phyloP scores from a whole-genome alignment of 2,888 invertebrate genomes.

The Mythimna albipuncta region DNA sequence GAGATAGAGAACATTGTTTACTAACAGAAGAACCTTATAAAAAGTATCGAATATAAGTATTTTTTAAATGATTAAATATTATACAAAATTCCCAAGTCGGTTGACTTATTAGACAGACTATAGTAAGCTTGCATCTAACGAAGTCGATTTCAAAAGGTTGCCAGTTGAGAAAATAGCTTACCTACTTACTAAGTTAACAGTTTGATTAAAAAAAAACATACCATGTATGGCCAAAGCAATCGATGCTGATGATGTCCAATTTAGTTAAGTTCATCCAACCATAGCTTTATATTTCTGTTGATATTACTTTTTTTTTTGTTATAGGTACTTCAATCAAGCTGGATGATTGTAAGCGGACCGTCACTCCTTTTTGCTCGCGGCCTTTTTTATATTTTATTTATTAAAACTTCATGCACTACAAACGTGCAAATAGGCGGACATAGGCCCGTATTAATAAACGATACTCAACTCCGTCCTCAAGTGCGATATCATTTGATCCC shows the following conservation, averaged over 20 bases:
- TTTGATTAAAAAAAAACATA: slow-evolving; percentile 1
- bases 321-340: slow-evolving; percentile 4
- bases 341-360: neutral
- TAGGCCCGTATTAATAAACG: too few relatives aligned
- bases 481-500: too few relatives aligned
- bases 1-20: too few relatives aligned
- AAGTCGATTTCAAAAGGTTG: slow-evolving; percentile 31
- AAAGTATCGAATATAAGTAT: too few relatives aligned
- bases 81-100: too few relatives aligned
- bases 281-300: neutral
- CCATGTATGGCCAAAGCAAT: neutral
- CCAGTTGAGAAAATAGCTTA: slow-evolving; percentile 32
- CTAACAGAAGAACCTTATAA: too few relatives aligned
- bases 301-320: slow-evolving; percentile 15
- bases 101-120: too few relatives aligned
- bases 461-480: too few relatives aligned
- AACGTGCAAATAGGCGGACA: too few relatives aligned
- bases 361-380: neutral
- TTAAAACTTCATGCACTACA: too few relatives aligned
- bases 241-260: slow-evolving; percentile 2
- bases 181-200: slow-evolving; percentile 8
- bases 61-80: too few relatives aligned
- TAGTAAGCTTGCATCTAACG: neutral
- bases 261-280: neutral
- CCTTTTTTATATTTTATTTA: neutral